Percentiles rank a stretch among this genome's conserved stretches.
phyloP scores from a whole-genome alignment of 2,888 invertebrate species.

The Sphaerophoria taeniata region DNA sequence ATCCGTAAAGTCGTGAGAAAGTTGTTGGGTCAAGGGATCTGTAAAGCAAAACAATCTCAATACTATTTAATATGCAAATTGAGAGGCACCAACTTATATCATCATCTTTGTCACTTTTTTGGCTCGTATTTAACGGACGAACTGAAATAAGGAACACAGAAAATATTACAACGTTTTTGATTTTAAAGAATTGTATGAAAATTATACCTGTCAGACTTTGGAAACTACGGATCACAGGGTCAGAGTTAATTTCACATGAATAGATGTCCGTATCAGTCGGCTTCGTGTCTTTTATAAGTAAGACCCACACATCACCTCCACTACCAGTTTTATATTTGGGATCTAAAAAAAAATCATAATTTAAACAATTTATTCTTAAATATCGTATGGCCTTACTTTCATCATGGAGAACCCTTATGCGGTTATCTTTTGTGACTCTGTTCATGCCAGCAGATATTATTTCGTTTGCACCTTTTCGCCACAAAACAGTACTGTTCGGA shows the following conservation, averaged over 20 bases:
- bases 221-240: conserved; percentile 90
- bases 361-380: not conserved
- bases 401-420: conserved; percentile 90
- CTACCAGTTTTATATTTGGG: conserved; percentile 81
- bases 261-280: conserved; percentile 90
- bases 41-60: not conserved
- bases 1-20: conserved; percentile 91
- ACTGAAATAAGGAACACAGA: conserved; percentile 24
- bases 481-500: conserved; percentile 88
- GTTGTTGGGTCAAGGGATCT: conserved; percentile 78
- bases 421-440: conserved; percentile 89
- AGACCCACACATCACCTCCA: conserved; percentile 93
- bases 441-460: conserved; percentile 90
- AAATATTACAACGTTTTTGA: not conserved
- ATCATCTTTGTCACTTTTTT: conserved; percentile 23
- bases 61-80: not conserved
- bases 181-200: not conserved
- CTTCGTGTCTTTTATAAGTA: conserved; percentile 89
- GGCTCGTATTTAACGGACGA: conserved; percentile 21
- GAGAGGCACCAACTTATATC: conserved; percentile 42
- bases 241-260: conserved; percentile 92
- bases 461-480: conserved; percentile 88
- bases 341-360: conserved; percentile 75
- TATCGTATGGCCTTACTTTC: conserved; percentile 85
- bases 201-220: conserved; percentile 89